Base-by-base conservation (phyloP, 2,113 vertebrate genomes). In the Gasterosteus nipponicus region DNA sequence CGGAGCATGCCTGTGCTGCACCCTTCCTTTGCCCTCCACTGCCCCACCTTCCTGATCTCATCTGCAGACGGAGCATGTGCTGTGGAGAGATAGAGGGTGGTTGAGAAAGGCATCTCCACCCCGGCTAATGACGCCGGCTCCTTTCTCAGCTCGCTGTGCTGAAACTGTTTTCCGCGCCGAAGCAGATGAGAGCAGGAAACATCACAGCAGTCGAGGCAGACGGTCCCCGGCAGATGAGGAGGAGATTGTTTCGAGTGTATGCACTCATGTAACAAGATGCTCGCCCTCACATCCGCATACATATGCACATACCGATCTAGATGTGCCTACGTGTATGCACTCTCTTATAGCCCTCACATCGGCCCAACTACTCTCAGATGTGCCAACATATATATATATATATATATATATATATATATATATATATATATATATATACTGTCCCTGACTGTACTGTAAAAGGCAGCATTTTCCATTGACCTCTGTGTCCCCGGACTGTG, bases 31-130 rank as follows among this genome's bases (percentile, higher is more conserved):
- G 90, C 89, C 92, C 92, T 92, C 89, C 87, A 75, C 90, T 90
- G 89, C 87, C 90, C 91, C 84, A 88, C 86, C 88, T 85, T 88
- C 81, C 89, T 87, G 90, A 94, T 94, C 93, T 93, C 93, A 93
- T 93, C 92, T 92, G 86, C 86, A 87, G 87, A 90, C 71, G 38
- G 72, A 93, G 91, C 93, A 93, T 90, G 90, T 94, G 93, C 89
- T 91, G 72, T 58, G 84, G 73, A 56, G 89, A 93, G 92, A 94
- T 94, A 93, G 88, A 84, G 88, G 73, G 59, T 70, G 87, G 79
- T 68, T 84, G 88, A 88, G 86, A 78, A 81, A 87, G 87, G 90
- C 87, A 88, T 91, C 89, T 89, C 87, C 85, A 73, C 73, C 89
- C 86, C 33, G 83, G 84, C 80, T 92, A 90, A 92, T 93, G 92